Evolutionary conservation across 2,113 vertebrate species (phyloP), one percentile per base, ranked within the genome.

Genomic region (Dryoscopus gambensis): DNA sequence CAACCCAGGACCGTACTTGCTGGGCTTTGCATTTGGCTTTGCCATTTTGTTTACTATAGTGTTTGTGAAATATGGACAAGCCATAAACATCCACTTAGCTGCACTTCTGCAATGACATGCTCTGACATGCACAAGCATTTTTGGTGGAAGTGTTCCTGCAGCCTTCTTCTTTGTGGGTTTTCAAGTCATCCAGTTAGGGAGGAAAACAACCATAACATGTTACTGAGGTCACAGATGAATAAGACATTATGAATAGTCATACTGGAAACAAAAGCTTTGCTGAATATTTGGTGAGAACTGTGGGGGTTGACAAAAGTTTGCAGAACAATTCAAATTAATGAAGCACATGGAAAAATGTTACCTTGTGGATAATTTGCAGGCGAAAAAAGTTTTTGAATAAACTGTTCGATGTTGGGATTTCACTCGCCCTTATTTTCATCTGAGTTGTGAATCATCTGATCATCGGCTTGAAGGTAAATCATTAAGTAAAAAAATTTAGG

Each of bases 191-290:
- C 92, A 95, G 64, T 84, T 90, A 78, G 64, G 69, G 92, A 92
- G 95, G 89, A 96, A 95, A 97, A 93, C 90, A 95, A 84, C 82
- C 64, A 40, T 95, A 95, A 74, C 73, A 30, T 63, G 56, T 78
- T 93, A 93, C 93, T 93, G 96, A 94, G 95, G 86, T 92, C 90
- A 92, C 86, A 87, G 68, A 89, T 96, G 83, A 96, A 95, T 94
- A 93, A 94, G 90, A n/a, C 56, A n/a, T 96, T 90, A 95, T 85
- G 93, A 97, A 92, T 88, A 90, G 85, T 83, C 81, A 86, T 87
- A 56, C 69, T 96, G 53, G 90, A 95, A 93, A 95, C 79, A 95
- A 93, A 96, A 94, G 88, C 79, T 93, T 86, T 67, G 70, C 78
- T 89, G 71, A 93, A 76, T 88, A 69, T 64, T 77, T 5, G 40